Percentiles rank a stretch among this genome's conserved stretches.
Evolutionary conservation across 35 echinoderm and acorn worm genomes (phyloP).

Genomic region (Ophioderma brevispina): DNA sequence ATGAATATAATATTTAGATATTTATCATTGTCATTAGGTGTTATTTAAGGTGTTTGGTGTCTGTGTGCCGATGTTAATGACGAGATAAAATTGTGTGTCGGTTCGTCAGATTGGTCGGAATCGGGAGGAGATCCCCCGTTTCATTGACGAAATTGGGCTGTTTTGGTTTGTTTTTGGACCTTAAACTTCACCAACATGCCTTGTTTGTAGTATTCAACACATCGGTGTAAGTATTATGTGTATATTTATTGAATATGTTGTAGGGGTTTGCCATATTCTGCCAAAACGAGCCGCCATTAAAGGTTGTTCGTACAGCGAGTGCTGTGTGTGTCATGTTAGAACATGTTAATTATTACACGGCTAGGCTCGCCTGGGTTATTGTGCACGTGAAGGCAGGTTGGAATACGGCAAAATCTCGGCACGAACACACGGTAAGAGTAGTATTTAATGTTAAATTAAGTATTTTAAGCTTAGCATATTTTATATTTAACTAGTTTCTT

Average conservation of each 20-base stretch:
- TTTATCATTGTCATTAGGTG: too few species aligned
- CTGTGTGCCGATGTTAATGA: too few species aligned
- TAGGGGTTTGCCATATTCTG: not conserved
- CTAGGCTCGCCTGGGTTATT: not conserved
- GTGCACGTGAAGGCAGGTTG: not conserved
- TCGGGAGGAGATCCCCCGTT: too few species aligned
- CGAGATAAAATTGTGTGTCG: too few species aligned
- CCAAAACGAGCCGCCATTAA: not conserved
- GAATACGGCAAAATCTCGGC: not conserved
- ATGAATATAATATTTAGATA: too few species aligned
- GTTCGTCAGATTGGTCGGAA: too few species aligned
- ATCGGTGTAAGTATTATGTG: not conserved
- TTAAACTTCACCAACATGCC: too few species aligned
- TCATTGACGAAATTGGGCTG: too few species aligned
- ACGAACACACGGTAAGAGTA: not conserved
- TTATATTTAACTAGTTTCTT: not conserved
- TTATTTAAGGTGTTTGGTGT: too few species aligned
- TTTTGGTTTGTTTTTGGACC: too few species aligned
- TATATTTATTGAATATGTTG: not conserved
- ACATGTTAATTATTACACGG: constrained; percentile 9
- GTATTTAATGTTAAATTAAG: not conserved
- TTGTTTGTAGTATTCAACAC: too few species aligned
- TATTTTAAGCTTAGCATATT: not conserved
- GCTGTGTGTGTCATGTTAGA: not conserved
- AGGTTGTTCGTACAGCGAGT: not conserved